These are phyloP conservation scores for Drosophila prolongata DNA, from an alignment of 2,888 invertebrate species.

Conservation along the genomic window DNA sequence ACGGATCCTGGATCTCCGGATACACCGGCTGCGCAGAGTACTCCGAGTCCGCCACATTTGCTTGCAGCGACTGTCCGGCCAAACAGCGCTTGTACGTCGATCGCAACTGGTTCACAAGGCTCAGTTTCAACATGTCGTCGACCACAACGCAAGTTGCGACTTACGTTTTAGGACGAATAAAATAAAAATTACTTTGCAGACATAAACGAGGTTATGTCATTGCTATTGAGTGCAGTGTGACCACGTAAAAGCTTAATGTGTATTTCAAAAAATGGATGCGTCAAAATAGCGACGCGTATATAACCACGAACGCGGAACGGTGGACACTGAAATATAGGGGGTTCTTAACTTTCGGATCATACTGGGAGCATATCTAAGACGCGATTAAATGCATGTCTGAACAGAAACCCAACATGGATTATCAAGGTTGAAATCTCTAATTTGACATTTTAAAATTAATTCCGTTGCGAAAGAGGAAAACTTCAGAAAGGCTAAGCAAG, in stretches of 20 bases:
- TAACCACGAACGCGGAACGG: too few relatives aligned
- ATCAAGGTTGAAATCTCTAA: too few relatives aligned
- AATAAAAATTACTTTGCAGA: background rate
- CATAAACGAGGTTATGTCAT: slow-evolving; percentile 6
- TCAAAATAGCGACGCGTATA: too few relatives aligned
- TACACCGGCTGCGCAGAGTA: slow-evolving; percentile 68
- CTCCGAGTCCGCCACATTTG: slow-evolving; percentile 11
- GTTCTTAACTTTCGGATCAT: background rate
- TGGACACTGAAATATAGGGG: background rate
- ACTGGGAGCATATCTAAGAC: too few relatives aligned
- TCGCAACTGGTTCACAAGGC: slow-evolving; percentile 19
- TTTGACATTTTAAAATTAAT: too few relatives aligned
- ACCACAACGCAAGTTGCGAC: slow-evolving; percentile 16
- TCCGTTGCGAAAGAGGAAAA: too few relatives aligned
- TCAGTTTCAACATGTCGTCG: slow-evolving; percentile 13
- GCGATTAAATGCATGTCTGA: too few relatives aligned
- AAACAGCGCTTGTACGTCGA: slow-evolving; percentile 16
- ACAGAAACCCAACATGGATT: too few relatives aligned
- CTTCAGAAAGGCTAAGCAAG: too few relatives aligned
- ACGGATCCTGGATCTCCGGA: slow-evolving; percentile 85
- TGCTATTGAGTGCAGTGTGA: background rate
- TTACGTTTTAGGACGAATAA: slow-evolving; percentile 7
- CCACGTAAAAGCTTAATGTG: background rate
- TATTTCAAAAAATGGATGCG: too few relatives aligned
- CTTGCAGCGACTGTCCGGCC: slow-evolving; percentile 23